A percentile compares a stretch with the other conserved stretches of the same genome.
Evolutionary conservation across 2,888 invertebrate genomes (phyloP).

Genomic region (Molorchus minor): DNA sequence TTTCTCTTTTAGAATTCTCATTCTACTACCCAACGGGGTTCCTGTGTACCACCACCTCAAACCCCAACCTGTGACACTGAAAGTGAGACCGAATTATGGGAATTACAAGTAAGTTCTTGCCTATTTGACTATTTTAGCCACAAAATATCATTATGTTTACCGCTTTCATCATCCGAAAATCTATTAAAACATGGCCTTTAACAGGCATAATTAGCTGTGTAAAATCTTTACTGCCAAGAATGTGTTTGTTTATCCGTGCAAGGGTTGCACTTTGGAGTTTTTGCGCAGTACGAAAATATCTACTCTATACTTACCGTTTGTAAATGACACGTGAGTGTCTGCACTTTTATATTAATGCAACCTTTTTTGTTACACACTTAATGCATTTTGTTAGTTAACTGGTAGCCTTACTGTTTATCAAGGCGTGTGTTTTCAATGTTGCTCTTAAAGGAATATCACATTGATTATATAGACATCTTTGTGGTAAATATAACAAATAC

Average conservation of each 20-base stretch:
- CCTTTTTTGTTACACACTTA: not conserved
- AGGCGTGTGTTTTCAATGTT: not conserved
- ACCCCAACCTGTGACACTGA: slow-evolving; percentile 49
- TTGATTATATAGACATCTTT: not conserved
- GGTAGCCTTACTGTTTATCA: not conserved
- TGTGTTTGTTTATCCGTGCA: slow-evolving; percentile 11
- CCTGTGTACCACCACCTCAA: slow-evolving; percentile 47
- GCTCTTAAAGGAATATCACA: not conserved
- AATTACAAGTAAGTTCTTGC: slow-evolving; percentile 37
- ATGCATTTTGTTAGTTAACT: not conserved
- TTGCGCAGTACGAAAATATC: slow-evolving; percentile 14
- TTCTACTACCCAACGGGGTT: slow-evolving; percentile 37
- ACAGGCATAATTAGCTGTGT: not conserved
- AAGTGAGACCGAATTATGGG: slow-evolving; percentile 50
- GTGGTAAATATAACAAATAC: not conserved
- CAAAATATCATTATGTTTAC: no score
- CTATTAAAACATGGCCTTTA: not conserved
- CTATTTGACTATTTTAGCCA: no score
- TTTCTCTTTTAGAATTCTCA: slow-evolving; percentile 43
- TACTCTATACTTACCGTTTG: not conserved
- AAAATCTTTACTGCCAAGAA: slow-evolving; percentile 2
- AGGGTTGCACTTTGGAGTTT: slow-evolving; percentile 7
- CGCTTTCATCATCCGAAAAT: not conserved
- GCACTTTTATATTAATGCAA: not conserved
- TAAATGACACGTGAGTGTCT: slow-evolving; percentile 4